Conservation (phyloP, 2,113 vertebrate genomes). For the Bujurquina vittata region DNA sequence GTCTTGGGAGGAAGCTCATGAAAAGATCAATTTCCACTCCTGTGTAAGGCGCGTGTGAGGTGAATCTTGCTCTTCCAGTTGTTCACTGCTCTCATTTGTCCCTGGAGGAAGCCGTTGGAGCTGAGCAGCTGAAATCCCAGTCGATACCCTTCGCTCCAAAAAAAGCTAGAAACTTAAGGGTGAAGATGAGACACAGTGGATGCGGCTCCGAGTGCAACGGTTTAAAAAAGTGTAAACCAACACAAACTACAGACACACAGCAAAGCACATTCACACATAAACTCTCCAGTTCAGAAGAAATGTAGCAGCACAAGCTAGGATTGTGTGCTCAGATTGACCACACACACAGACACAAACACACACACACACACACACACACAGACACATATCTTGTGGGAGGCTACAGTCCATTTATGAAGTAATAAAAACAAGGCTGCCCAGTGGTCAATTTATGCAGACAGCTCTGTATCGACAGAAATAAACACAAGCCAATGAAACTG, state of each 20-base stretch:
- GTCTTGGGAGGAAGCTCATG: conserved; percentile 12
- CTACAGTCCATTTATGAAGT: conserved; percentile 45
- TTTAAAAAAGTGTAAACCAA: not conserved
- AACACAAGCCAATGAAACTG: conserved; percentile 53
- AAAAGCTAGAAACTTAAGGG: not conserved
- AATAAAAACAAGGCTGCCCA: conserved; percentile 51
- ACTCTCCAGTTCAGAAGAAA: not conserved
- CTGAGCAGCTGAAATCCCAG: conserved; percentile 28
- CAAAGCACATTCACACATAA: not conserved
- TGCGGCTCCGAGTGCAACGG: not conserved
- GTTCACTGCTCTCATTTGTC: not conserved
- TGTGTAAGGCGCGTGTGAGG: not conserved
- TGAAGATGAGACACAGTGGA: not conserved
- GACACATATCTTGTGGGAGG: conserved; percentile 20
- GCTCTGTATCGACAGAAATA: conserved; percentile 41
- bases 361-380: conserved; percentile 1
- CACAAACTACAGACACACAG: not conserved
- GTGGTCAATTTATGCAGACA: conserved; percentile 49
- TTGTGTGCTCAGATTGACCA: not conserved
- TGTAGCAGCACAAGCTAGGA: not conserved
- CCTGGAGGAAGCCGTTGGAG: conserved; percentile 28
- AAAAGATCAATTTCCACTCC: conserved; percentile 23
- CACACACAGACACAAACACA: not conserved
- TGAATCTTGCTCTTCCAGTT: not conserved
- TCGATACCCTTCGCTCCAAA: not conserved